A percentile compares a stretch with the other conserved stretches of the same genome.
Conservation (phyloP, 2,797 vertebrate species). For the Melanotaenia parkinsoni region DNA sequence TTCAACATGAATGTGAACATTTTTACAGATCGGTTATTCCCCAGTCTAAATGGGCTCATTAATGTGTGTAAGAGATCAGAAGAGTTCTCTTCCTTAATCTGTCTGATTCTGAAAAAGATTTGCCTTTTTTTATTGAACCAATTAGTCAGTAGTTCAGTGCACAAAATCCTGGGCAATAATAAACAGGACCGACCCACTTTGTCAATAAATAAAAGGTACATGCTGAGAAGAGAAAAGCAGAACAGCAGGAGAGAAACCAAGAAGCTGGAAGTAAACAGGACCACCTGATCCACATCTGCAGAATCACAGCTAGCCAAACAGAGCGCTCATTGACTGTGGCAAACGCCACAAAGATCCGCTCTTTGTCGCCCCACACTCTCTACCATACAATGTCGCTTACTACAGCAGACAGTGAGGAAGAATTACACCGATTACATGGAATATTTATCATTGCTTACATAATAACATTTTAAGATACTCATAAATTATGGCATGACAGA, state of each 20-base stretch:
- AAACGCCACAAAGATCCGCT: slow-evolving; percentile 87
- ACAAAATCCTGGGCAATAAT: slow-evolving; percentile 16
- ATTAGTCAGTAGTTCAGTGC: slow-evolving; percentile 64
- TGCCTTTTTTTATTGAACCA: slow-evolving; percentile 53
- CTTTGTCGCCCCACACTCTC: slow-evolving; percentile 86
- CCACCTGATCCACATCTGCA: slow-evolving; percentile 86
- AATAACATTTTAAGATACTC: too few relatives aligned
- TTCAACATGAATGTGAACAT: slow-evolving; percentile 4
- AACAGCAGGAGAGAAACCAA: slow-evolving; percentile 80
- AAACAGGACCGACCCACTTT: slow-evolving; percentile 39
- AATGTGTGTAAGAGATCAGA: slow-evolving; percentile 12
- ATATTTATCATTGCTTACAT: background rate
- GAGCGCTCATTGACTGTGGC: slow-evolving; percentile 91
- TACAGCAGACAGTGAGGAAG: slow-evolving; percentile 45
- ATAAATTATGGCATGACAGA: background rate
- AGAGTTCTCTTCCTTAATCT: slow-evolving; percentile 13
- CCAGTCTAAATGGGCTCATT: background rate
- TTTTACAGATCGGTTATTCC: slow-evolving; percentile 8
- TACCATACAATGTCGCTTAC: slow-evolving; percentile 73
- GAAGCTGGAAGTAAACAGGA: slow-evolving; percentile 86
- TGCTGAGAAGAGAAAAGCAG: slow-evolving; percentile 85
- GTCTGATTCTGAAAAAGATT: slow-evolving; percentile 17
- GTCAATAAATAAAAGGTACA: slow-evolving; percentile 75
- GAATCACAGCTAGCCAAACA: slow-evolving; percentile 85
- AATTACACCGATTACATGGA: background rate